Percentiles rank a stretch among this genome's conserved stretches.
Conservation (phyloP, 2,113 vertebrate genomes). For the Dendrocopos noguchii region DNA sequence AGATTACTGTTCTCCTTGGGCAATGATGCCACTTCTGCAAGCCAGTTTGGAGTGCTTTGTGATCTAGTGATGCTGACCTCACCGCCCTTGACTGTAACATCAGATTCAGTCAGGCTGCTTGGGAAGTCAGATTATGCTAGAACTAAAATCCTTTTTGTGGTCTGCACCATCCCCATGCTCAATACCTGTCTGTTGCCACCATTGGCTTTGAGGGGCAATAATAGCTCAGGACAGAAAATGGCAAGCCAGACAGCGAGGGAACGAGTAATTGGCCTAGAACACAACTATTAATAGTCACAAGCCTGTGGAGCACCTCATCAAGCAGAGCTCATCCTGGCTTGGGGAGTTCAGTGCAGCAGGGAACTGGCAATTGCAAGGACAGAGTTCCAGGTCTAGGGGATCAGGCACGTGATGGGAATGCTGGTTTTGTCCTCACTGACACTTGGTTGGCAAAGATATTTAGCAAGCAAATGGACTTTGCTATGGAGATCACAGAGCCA, state of each 20-base stretch:
- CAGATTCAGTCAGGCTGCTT: neutral
- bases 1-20: neutral
- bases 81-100: fast-evolving
- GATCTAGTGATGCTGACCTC: fast-evolving
- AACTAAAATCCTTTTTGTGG: neutral
- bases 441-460: neutral
- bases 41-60: fast-evolving
- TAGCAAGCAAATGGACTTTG: neutral
- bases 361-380: neutral
- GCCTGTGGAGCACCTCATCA: neutral
- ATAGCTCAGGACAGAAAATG: neutral
- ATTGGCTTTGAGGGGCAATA: neutral
- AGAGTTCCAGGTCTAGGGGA: neutral
- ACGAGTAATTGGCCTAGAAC: neutral
- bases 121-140: neutral
- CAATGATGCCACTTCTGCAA: neutral
- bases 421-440: neutral
- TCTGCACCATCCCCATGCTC: fast-evolving
- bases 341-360: neutral
- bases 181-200: neutral
- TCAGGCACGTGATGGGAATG: neutral
- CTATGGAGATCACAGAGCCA: neutral
- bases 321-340: neutral
- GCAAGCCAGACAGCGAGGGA: neutral
- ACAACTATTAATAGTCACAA: neutral